phyloP scores from a whole-genome alignment of 2,113 vertebrate species.

The Dicaeum eximium region DNA sequence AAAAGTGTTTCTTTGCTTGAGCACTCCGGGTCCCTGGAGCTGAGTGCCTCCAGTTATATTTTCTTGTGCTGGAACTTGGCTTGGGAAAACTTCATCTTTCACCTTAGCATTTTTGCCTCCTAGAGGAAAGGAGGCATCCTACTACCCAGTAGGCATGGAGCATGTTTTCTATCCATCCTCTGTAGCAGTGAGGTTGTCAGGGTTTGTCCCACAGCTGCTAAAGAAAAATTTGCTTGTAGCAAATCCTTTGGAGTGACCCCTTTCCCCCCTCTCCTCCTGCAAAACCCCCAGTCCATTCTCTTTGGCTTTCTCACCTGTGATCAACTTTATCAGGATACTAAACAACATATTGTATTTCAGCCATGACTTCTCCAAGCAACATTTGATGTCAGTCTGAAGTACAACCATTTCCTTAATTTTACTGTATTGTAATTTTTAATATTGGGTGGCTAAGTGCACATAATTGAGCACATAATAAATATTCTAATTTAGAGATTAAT shows the following conservation, averaged over 20 bases:
- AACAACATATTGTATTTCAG: not conserved
- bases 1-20: slow-evolving; percentile 9
- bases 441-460: not conserved
- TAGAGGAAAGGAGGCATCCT: not conserved
- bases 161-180: not conserved
- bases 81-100: not conserved
- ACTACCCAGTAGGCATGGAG: not conserved
- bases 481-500: not conserved
- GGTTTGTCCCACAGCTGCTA: not conserved
- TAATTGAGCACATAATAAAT: not conserved
- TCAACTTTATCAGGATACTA: not conserved
- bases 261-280: rapidly evolving
- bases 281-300: not conserved
- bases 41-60: not conserved
- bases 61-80: not conserved
- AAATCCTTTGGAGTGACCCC: not conserved
- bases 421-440: not conserved
- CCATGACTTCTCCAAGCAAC: not conserved
- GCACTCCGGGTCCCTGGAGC: not conserved
- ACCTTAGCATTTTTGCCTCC: not conserved
- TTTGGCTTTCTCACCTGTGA: not conserved
- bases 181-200: not conserved
- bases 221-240: not conserved
- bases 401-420: not conserved
- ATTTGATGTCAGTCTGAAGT: not conserved